Evolutionary conservation across 2,113 vertebrate species (phyloP).

Genomic region (zebrafish (Danio rerio)): DNA sequence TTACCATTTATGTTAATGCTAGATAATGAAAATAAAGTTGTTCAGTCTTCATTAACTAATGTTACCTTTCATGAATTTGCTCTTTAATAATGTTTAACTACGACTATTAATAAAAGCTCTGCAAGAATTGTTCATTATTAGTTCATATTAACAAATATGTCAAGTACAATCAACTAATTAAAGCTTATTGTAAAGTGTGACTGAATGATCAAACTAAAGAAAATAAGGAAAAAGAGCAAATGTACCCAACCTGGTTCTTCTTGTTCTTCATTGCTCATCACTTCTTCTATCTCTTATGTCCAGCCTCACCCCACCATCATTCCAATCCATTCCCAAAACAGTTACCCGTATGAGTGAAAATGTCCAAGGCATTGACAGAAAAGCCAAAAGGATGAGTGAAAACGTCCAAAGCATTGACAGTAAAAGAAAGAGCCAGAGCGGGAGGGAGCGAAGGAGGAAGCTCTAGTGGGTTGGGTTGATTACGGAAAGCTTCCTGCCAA

Average conservation of each 20-base stretch:
- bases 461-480: constrained; percentile 37
- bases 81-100: too few relatives aligned
- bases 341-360: constrained; percentile 17
- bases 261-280: constrained; percentile 38
- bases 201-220: neutral
- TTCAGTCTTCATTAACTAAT: too few relatives aligned
- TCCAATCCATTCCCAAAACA: constrained; percentile 8
- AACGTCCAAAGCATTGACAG: neutral
- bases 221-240: constrained; percentile 26
- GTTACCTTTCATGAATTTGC: too few relatives aligned
- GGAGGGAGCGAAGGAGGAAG: constrained; percentile 35
- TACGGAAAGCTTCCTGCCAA: constrained; percentile 51
- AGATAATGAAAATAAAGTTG: too few relatives aligned
- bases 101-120: too few relatives aligned
- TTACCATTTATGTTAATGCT: too few relatives aligned
- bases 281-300: constrained; percentile 34
- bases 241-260: constrained; percentile 13
- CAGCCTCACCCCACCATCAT: constrained; percentile 20
- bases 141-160: too few relatives aligned
- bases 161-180: too few relatives aligned
- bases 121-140: too few relatives aligned
- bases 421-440: constrained; percentile 26
- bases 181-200: too few relatives aligned
- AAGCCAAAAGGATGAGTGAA: neutral
- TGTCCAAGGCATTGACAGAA: neutral